phyloP scores from a whole-genome alignment of 2,797 vertebrate genomes.

The Myripristis jacobus region DNA sequence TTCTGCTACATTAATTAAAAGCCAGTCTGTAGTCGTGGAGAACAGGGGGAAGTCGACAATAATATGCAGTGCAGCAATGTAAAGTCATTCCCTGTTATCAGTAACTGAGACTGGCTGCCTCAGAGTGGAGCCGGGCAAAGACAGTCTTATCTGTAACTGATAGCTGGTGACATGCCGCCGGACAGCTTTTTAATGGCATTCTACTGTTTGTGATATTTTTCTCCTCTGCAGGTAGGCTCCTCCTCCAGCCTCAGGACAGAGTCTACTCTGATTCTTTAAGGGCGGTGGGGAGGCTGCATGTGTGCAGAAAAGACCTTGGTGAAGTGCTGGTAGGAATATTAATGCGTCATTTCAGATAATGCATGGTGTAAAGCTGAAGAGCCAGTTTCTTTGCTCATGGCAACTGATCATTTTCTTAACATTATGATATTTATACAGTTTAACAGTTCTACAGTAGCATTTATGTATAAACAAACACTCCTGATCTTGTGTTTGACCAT shows the following conservation, averaged over 20 bases:
- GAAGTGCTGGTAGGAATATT: slow-evolving; percentile 89
- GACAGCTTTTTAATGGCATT: slow-evolving; percentile 58
- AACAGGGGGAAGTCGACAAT: slow-evolving; percentile 13
- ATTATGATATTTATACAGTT: too few species aligned
- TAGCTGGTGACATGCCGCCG: slow-evolving; percentile 35
- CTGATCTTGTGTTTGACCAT: background rate
- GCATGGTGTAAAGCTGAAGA: too few species aligned
- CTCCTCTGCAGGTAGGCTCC: slow-evolving; percentile 87
- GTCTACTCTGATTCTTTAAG: slow-evolving; percentile 88
- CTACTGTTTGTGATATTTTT: slow-evolving; percentile 55
- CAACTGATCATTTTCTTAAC: too few species aligned
- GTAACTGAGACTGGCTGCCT: slow-evolving; percentile 33
- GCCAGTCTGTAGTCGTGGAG: background rate
- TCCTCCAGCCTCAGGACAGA: slow-evolving; percentile 90
- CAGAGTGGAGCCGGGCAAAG: slow-evolving; percentile 33
- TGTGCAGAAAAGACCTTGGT: slow-evolving; percentile 90
- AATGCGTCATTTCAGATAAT: background rate
- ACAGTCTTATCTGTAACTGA: slow-evolving; percentile 50
- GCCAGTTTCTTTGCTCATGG: too few species aligned
- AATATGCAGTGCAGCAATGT: slow-evolving; percentile 18
- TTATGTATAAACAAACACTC: background rate
- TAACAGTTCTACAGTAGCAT: too few species aligned
- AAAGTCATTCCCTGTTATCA: slow-evolving; percentile 53
- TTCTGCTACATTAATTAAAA: background rate
- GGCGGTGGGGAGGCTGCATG: slow-evolving; percentile 89